phyloP scores from a whole-genome alignment of 2,113 vertebrate species.

The Picathartes gymnocephalus region DNA sequence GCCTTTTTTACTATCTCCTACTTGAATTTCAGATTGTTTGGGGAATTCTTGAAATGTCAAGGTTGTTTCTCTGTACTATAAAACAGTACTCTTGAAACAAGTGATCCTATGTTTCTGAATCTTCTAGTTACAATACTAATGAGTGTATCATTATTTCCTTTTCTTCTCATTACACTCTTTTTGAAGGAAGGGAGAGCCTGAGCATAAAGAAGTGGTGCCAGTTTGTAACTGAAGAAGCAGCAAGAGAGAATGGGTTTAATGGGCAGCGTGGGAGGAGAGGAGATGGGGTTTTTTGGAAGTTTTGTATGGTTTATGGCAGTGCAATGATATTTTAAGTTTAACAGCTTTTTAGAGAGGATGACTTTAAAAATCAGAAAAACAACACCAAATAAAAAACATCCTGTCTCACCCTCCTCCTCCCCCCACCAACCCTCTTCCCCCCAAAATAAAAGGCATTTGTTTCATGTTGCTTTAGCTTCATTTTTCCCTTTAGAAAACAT shows the following conservation, averaged over 20 bases:
- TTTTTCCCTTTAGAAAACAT: background rate
- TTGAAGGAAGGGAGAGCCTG: background rate
- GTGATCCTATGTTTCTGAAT: background rate
- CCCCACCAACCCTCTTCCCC: too few relatives aligned
- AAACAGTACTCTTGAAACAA: background rate
- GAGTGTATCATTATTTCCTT: background rate
- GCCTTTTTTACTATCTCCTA: background rate
- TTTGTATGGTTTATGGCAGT: background rate
- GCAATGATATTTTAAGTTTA: background rate
- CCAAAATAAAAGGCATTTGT: background rate
- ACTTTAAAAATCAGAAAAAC: background rate
- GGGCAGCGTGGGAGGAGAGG: fast-evolving
- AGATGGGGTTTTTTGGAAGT: fast-evolving
- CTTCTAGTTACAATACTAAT: background rate
- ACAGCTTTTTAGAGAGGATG: background rate
- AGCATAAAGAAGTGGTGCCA: background rate
- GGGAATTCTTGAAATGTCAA: background rate
- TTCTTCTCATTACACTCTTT: background rate
- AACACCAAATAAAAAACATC: background rate
- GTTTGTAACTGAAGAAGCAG: background rate
- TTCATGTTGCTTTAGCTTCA: background rate
- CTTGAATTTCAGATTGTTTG: background rate
- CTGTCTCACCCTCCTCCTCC: background rate
- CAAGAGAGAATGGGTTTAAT: background rate
- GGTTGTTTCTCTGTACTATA: background rate